Base-by-base conservation (phyloP, 2,797 vertebrate genomes). In the Eidolon dupreanum region DNA sequence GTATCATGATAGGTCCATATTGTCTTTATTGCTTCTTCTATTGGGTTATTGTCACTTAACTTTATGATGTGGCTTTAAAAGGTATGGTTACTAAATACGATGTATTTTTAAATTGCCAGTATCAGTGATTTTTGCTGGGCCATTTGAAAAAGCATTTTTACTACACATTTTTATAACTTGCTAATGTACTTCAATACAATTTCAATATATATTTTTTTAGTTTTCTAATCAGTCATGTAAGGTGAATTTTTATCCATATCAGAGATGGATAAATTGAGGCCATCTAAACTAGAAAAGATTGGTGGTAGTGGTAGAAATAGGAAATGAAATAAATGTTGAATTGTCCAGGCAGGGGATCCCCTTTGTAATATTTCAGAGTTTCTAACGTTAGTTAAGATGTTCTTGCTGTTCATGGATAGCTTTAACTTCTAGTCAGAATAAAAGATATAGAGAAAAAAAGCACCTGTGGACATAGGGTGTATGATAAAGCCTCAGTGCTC, bases 181-280 rank as follows among this genome's bases (percentile, higher is more conserved):
- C 73, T 91, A 82, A 86, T 36, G 81, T 57, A 77, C 46, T 57
- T 87, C 20, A 59, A 78, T 92, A 90, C 92, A 91, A 88, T 43
- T 46, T 92, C 89, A 96, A 41, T 90, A 78, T 51, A 61, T 71
- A 65, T 78, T 88, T 96, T 66, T 86, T 87, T 89, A 53, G 68
- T 83, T 95, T 95, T 88, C 78, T 96, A 90, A 94, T 91, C 53
- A 91, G 82, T 73, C 57, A 74, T 49, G 26, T 73, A 49, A 65
- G 41, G 51, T 93, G 92, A 96, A 90, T 96, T 85, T 92, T 95
- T 95, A 90, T 74, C 84, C 38, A 88, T 28, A 85, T 92, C 77
- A 92, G 93, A 90, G 71, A 93, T 26, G 82, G 63, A 81, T 77
- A 96, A 74, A 84, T 4, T 41, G 55, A 79, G 49, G 43, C 4